These are phyloP conservation scores for Platycercus adscitus DNA, from an alignment of 2,113 vertebrate genomes.

Conservation along the genomic window DNA sequence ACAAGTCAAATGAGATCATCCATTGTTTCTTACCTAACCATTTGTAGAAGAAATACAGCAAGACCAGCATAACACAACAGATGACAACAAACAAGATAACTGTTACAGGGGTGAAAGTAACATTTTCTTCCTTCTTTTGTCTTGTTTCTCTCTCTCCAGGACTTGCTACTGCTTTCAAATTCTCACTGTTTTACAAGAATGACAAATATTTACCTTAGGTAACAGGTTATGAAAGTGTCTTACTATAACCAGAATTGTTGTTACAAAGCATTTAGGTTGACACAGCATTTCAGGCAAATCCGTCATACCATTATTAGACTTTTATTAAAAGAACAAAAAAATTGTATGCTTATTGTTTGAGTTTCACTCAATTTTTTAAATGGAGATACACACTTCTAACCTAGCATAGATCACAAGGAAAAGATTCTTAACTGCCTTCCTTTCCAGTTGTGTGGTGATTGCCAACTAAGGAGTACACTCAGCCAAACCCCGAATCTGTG, in stretches of 20 bases:
- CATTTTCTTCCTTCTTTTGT: constrained; percentile 75
- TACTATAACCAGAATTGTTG: background rate
- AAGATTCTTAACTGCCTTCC: background rate
- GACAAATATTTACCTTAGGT: background rate
- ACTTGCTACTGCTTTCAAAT: constrained; percentile 61
- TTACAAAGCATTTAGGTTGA: background rate
- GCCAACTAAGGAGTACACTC: background rate
- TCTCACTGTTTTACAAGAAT: constrained; percentile 75
- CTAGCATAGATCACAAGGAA: background rate
- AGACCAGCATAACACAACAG: constrained; percentile 91
- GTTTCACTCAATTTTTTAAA: background rate
- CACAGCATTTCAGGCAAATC: background rate
- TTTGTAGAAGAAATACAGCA: constrained; percentile 95
- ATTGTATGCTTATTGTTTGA: background rate
- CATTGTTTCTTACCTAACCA: constrained; percentile 84
- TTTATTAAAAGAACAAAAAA: background rate
- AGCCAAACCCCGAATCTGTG: background rate
- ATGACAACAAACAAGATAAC: constrained; percentile 87
- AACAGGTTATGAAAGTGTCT: background rate
- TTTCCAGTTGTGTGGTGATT: background rate
- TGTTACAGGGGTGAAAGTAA: constrained; percentile 87
- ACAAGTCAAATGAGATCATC: background rate
- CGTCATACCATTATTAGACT: background rate
- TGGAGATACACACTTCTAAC: background rate
- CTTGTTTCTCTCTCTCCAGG: constrained; percentile 59